phyloP scores from a whole-genome alignment of 92 coral and sea anemone genomes.

The Ricordea florida region DNA sequence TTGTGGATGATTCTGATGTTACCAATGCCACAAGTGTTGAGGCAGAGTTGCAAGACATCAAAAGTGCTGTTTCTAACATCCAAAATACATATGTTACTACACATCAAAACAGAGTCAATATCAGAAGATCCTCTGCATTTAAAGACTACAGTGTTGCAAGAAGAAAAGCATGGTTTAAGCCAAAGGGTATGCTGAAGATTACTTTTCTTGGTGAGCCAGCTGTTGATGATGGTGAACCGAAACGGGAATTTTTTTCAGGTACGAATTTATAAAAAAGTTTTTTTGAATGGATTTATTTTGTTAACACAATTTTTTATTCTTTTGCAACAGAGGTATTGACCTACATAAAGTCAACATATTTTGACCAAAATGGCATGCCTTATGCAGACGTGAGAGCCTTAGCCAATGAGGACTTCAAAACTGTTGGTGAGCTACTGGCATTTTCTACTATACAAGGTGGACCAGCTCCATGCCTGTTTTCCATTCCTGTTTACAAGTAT shows the following conservation, averaged over 20 bases:
- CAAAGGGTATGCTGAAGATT: too few species aligned
- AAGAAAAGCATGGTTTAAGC: conserved; percentile 56
- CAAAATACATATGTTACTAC: too few species aligned
- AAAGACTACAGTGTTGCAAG: conserved; percentile 42
- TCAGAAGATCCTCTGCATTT: conserved; percentile 42
- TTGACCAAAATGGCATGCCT: conserved; percentile 40
- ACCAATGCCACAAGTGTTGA: too few species aligned
- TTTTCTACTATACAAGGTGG: conserved; percentile 37
- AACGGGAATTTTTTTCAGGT: too few species aligned
- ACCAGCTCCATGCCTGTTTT: conserved; percentile 54
- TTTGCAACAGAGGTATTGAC: conserved; percentile 26
- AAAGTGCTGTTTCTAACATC: too few species aligned
- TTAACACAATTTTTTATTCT: too few species aligned
- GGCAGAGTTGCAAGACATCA: too few species aligned
- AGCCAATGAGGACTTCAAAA: conserved; percentile 49
- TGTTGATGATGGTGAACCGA: too few species aligned
- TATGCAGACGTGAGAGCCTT: conserved; percentile 27
- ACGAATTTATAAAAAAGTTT: not conserved
- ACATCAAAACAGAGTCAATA: too few species aligned
- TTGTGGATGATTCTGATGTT: too few species aligned
- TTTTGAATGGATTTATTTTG: not conserved
- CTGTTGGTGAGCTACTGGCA: conserved; percentile 52
- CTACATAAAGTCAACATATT: conserved; percentile 31
- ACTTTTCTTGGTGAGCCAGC: too few species aligned
- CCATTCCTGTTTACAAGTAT: conserved; percentile 30